Conservation (phyloP, 2,797 vertebrate species). For the Halcyon leucocephala region DNA sequence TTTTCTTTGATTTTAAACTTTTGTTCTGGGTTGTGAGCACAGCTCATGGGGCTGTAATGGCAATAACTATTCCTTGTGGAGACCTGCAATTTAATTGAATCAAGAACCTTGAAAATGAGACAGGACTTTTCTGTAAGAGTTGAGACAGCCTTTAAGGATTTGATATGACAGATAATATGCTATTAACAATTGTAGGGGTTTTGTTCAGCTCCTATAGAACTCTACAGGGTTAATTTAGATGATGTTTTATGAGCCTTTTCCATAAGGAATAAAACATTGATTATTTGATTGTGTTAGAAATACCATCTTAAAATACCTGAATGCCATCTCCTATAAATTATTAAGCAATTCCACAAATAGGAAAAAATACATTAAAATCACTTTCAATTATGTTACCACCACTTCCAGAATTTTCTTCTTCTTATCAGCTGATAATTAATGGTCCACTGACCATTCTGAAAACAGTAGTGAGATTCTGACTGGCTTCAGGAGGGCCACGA, state of each 20-base stretch:
- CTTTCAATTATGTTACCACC: not conserved
- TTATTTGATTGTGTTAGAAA: not conserved
- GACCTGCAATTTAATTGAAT: slow-evolving; percentile 43
- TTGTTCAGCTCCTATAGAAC: not conserved
- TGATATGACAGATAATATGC: not conserved
- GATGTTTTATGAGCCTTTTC: not conserved
- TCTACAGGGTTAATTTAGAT: slow-evolving; percentile 33
- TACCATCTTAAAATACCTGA: not conserved
- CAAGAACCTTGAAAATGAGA: slow-evolving; percentile 38
- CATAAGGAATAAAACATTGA: not conserved
- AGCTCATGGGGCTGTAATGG: not conserved
- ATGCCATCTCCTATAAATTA: not conserved
- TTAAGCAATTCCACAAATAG: not conserved
- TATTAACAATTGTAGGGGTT: not conserved
- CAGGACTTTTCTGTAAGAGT: not conserved
- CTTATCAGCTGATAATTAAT: not conserved
- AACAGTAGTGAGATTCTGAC: not conserved
- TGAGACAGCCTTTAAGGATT: not conserved
- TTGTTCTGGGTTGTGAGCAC: slow-evolving; percentile 22
- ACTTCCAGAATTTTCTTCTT: not conserved
- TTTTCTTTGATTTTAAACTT: slow-evolving; percentile 59
- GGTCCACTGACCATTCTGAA: not conserved
- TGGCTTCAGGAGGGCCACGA: not conserved
- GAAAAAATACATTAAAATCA: not conserved
- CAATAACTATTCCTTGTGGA: slow-evolving; percentile 26